Conservation (phyloP, 23 tunicate genomes). For the Styela clava region DNA sequence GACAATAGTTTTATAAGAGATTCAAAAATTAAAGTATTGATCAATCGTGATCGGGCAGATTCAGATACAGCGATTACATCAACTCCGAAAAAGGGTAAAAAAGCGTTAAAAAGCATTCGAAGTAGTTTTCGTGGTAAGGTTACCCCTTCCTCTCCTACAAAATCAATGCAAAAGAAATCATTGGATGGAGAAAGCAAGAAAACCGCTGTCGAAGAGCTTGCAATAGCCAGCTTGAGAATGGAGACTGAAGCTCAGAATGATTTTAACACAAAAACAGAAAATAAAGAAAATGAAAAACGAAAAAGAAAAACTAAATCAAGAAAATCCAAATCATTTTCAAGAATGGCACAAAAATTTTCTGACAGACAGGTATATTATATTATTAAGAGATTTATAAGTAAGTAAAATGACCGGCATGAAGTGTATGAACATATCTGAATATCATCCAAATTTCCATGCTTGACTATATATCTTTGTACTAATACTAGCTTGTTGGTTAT, state of each 20-base stretch:
- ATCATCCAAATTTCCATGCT: too few species aligned
- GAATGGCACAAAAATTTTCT: slow-evolving; percentile 20
- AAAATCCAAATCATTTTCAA: slow-evolving; percentile 1
- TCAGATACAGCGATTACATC: background rate
- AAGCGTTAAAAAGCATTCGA: background rate
- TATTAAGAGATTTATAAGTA: too few species aligned
- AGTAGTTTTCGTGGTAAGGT: background rate
- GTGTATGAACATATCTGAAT: too few species aligned
- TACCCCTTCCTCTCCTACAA: background rate
- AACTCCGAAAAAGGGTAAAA: background rate
- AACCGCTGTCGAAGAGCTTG: background rate
- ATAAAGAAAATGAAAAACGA: slow-evolving; percentile 1
- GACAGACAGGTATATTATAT: slow-evolving; percentile 25
- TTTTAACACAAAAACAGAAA: background rate
- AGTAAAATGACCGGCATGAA: too few species aligned
- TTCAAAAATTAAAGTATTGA: background rate
- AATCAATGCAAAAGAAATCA: background rate
- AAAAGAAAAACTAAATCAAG: background rate
- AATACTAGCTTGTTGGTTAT: too few species aligned
- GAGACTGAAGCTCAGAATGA: background rate
- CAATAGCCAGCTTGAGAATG: background rate
- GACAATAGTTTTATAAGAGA: background rate
- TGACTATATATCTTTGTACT: too few species aligned
- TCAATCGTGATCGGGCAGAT: background rate
- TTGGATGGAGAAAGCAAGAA: background rate